Conservation (phyloP, 2,888 invertebrate species). For the Vanessa cardui region DNA sequence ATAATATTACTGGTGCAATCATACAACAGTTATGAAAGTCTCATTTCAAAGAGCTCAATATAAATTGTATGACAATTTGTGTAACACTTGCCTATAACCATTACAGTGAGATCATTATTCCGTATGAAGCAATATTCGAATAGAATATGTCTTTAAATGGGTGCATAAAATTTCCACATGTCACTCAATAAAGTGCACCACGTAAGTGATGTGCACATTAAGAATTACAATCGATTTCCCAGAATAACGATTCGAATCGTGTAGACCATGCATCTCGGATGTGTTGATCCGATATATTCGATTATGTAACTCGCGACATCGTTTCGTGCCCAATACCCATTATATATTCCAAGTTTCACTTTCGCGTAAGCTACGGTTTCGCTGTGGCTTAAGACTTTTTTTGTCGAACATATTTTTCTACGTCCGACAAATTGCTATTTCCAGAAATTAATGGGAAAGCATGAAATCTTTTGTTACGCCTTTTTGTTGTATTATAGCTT, state of each 20-base stretch:
- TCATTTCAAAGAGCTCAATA: slow-evolving; percentile 19
- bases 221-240: slow-evolving; percentile 39
- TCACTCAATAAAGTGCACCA: slow-evolving; percentile 18
- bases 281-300: slow-evolving; percentile 44
- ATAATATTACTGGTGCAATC: neutral
- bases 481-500: slow-evolving; percentile 3
- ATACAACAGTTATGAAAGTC: slow-evolving; percentile 16
- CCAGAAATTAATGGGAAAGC: slow-evolving; percentile 4
- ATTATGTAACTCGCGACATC: slow-evolving; percentile 65
- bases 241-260: slow-evolving; percentile 53
- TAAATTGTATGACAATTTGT: slow-evolving; percentile 34
- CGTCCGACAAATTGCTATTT: slow-evolving; percentile 10
- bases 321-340: slow-evolving; percentile 54
- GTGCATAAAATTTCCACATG: slow-evolving; percentile 26
- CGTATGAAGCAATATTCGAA: slow-evolving; percentile 36
- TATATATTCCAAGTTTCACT: slow-evolving; percentile 72
- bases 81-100: slow-evolving; percentile 41
- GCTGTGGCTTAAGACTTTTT: slow-evolving; percentile 45
- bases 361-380: slow-evolving; percentile 73
- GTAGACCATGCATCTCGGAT: slow-evolving; percentile 55
- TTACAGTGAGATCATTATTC: slow-evolving; percentile 43
- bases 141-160: slow-evolving; percentile 35
- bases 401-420: slow-evolving; percentile 24
- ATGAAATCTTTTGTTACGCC: slow-evolving; percentile 13
- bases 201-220: slow-evolving; percentile 18